A percentile compares a stretch with the other conserved stretches of the same genome.
Conservation (phyloP, 2,888 invertebrate genomes). For the Drosophila testacea region DNA sequence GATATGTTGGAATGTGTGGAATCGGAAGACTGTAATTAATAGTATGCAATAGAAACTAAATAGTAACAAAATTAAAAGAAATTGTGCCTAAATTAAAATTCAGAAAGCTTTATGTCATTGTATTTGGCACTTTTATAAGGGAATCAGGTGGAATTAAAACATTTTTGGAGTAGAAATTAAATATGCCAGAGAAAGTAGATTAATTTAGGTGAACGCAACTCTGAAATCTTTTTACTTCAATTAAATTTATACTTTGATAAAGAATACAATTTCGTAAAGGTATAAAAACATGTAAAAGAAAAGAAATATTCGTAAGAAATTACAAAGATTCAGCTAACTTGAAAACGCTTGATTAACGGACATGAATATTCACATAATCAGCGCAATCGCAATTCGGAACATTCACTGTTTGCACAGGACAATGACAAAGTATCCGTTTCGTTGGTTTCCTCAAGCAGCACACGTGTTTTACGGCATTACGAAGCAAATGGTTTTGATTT, state of each 20-base stretch:
- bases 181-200: too few species aligned
- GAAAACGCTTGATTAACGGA: not conserved
- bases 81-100: too few species aligned
- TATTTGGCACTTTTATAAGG: too few species aligned
- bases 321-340: not conserved
- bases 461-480: constrained; percentile 24
- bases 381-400: constrained; percentile 3
- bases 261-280: too few species aligned
- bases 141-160: too few species aligned
- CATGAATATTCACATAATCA: constrained; percentile 3
- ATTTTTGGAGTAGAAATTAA: too few species aligned
- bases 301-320: not conserved
- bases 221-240: too few species aligned
- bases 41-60: too few species aligned
- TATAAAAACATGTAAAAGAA: not conserved
- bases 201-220: too few species aligned
- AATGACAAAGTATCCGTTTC: constrained; percentile 21
- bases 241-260: too few species aligned
- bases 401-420: constrained; percentile 16
- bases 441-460: constrained; percentile 7
- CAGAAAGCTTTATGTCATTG: too few species aligned
- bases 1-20: not conserved
- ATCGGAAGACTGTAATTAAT: not conserved
- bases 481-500: constrained; percentile 30
- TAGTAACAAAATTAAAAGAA: too few species aligned